Evolutionary conservation across 2,113 vertebrate species (phyloP), one percentile per base, ranked within the genome.

Genomic region (Chrysochloris asiatica): DNA sequence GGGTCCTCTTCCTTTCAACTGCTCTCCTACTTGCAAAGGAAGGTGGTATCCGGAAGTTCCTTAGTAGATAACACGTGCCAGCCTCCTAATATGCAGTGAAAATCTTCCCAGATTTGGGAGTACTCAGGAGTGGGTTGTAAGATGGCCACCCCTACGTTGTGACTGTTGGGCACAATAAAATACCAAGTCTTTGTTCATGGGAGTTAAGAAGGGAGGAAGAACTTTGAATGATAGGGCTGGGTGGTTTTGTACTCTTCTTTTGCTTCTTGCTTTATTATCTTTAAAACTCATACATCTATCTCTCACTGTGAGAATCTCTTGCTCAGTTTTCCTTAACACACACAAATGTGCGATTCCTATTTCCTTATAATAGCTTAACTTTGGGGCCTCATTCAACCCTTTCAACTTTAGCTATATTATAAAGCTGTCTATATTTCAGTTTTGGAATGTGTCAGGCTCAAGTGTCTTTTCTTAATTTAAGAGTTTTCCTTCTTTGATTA

Each of bases 321-420:
- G 78, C 8, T 54, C 61, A 47, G 17, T 77, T 91, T 83, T 93
- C n/a, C 52, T 84, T 81, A 87, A 21, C 50, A 45, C 75, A 84
- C 56, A 7, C 65, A 72, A 4, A 59, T 6, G 73, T 24, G 16
- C 0, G 50, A 26, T 30, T 30, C 50, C 63, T 67, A 17, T 47
- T 86, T 92, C 78, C 83, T 28, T 28, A 24, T 43, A 83, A 72
- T 36, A 89, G 8, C 22, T 38, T 30, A 82, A 72, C 6, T 36
- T 83, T 72, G 41, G 30, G n/a, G 24, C 48, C 6, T 91, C 45
- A 52, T 67, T 82, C 47, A 77, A 36, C 38, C 72, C 83, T 83
- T 22, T 93, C 59, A 56, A 28, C 19, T 61, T 90, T 48, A 86
- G 41, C 71, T 65, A 19, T 59, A 13, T 80, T 33, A 28, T 41